Conservation (phyloP, 1,140 invertebrate genomes). For the Drosophila takahashii region DNA sequence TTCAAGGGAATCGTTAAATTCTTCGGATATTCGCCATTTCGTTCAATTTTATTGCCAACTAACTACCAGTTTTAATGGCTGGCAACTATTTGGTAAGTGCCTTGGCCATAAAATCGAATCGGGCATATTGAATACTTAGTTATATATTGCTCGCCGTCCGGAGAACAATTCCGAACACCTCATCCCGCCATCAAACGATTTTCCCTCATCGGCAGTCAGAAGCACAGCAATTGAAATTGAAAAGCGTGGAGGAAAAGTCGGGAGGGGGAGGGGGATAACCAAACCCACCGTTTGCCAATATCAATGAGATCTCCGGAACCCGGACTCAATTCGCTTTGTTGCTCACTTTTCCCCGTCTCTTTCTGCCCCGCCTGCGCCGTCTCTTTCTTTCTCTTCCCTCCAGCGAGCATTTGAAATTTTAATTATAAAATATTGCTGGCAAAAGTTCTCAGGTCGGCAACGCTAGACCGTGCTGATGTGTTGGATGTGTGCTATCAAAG, state of each 20-base stretch:
- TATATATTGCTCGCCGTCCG: slow-evolving; percentile 16
- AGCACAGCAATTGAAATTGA: slow-evolving; percentile 34
- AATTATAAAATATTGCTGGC: slow-evolving; percentile 65
- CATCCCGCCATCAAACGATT: background rate
- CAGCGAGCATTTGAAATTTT: slow-evolving; percentile 58
- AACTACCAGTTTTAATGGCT: slow-evolving; percentile 47
- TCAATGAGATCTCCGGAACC: slow-evolving; percentile 51
- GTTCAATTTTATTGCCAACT: slow-evolving; percentile 40
- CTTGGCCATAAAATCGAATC: slow-evolving; percentile 46
- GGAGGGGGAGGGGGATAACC: slow-evolving; percentile 1
- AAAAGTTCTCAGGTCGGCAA: slow-evolving; percentile 48
- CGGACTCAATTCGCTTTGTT: slow-evolving; percentile 46
- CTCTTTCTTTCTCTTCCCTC: slow-evolving; percentile 11
- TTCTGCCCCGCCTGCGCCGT: background rate
- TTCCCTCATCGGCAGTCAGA: background rate
- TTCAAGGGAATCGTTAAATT: slow-evolving; percentile 14
- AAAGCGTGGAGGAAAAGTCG: slow-evolving; percentile 20
- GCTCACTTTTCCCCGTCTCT: slow-evolving; percentile 26
- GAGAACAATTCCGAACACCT: slow-evolving; percentile 19
- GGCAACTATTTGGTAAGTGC: slow-evolving; percentile 53
- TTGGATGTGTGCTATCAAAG: slow-evolving; percentile 42
- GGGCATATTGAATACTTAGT: slow-evolving; percentile 59
- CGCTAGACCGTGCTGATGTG: slow-evolving; percentile 33
- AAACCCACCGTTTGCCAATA: slow-evolving; percentile 41
- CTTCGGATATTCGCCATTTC: background rate